phyloP scores from a whole-genome alignment of 2,113 vertebrate species.

The Centropus unirufus region DNA sequence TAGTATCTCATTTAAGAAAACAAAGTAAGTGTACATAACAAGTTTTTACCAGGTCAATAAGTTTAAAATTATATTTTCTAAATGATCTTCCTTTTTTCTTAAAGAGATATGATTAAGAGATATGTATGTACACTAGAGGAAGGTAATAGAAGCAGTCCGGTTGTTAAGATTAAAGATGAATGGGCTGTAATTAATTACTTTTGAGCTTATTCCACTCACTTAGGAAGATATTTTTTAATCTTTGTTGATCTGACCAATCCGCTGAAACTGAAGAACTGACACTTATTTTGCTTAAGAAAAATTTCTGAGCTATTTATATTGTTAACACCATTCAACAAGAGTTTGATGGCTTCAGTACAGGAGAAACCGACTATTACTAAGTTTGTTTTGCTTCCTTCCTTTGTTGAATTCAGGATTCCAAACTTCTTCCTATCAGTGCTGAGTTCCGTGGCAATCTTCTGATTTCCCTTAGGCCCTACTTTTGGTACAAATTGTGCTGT shows the following conservation, averaged over 20 bases:
- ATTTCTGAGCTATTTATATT: neutral
- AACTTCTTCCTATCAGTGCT: neutral
- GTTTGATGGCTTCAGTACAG: neutral
- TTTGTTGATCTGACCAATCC: neutral
- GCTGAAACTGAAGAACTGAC: neutral
- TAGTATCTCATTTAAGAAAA: neutral
- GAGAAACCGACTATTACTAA: rapidly evolving
- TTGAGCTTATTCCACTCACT: neutral
- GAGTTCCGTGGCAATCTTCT: neutral
- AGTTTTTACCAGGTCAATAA: neutral
- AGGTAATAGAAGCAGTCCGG: neutral
- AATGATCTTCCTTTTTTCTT: neutral
- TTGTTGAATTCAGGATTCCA: neutral
- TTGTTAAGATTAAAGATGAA: constrained; percentile 25
- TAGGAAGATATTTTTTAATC: neutral
- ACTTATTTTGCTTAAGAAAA: neutral
- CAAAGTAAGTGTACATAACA: neutral
- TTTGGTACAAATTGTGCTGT: neutral
- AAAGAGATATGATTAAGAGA: neutral
- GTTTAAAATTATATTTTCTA: neutral
- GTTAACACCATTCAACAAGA: neutral
- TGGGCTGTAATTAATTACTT: constrained; percentile 5
- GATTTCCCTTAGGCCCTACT: neutral
- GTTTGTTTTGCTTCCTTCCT: rapidly evolving
- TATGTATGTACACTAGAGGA: neutral